Evolutionary conservation across 2,113 vertebrate species (phyloP), one percentile per base, ranked within the genome.

Genomic region (Spea bombifrons): DNA sequence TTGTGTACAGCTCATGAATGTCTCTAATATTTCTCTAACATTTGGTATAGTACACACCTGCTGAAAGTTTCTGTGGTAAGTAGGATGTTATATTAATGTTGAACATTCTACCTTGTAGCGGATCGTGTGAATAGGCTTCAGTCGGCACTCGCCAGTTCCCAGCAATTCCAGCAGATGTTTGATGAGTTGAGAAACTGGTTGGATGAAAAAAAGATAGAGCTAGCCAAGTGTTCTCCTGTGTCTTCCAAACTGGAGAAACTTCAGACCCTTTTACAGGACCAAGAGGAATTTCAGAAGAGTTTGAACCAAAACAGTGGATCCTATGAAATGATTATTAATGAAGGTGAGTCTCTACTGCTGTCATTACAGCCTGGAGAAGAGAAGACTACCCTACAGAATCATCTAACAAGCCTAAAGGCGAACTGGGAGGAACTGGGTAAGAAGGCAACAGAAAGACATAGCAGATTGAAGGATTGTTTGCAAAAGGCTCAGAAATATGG

Each of bases 141-240:
- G 87, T 92, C 92, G 0, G 95, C 95, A 0, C 94, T 99, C 15
- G 97, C 95, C 0, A 98, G 95, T 84, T 98, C 97, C 55, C 97
- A 99, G 89, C 98, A 99, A 88, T 99, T 99, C 90, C 96, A 99
- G 87, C 96, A 99, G 87, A 99, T 97, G 95, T 99, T 98, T 76
- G 93, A 96, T 84, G 98, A 99, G 82, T 85, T 99, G 81, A 94
- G 93, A 83, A 88, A 90, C 63, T 99, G 98, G 98, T 91, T 99
- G 3, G 94, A 98, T 83, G 86, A 89, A 75, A 94, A 90, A 84
- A 83, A 83, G 80, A 89, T 88, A 13, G 91, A 93, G 79, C 90
- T 87, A 88, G 61, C 87, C 57, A 88, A 86, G 43, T 88, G 74
- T 87, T 88, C 81, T 63, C 90, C 93, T 0, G 84, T 98, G 69